Evolutionary conservation across 2,797 vertebrate genomes (phyloP), one percentile per base, ranked within the genome.

Genomic region (Pyrocephalus nanus): DNA sequence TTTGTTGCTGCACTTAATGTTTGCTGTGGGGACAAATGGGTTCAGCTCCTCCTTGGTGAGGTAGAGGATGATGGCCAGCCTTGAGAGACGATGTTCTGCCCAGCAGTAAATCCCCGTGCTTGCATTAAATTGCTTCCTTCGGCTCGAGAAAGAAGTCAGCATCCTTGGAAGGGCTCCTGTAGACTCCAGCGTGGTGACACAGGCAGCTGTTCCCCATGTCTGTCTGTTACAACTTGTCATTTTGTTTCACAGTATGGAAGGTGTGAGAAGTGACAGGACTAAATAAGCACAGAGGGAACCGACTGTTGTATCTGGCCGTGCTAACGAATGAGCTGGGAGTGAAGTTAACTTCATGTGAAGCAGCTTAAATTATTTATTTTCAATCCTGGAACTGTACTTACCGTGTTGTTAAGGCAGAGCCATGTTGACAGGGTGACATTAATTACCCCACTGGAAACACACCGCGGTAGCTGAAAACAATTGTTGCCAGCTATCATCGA

Each of bases 281-380:
- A 91, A 94, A 94, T 86, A 93, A 95, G 92, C 88, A 79, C 84
- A 55, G 75, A 86, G 83, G 86, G 53, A 92, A 21, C 34, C 5
- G 16, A 42, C 79, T 89, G 77, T 86, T 96, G 86, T 80, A 66
- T 90, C 75, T 88, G 94, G 58, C 77, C 54, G 2, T 64, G 88
- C 50, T 86, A 95, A 77, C 5, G 5, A 92, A 95, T 74, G 26
- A 89, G n/a, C 84, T 61, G 65, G 62, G 77, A 88, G 81, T 71
- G 84, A 95, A 96, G 85, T 90, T 95, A 95, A 93, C 87, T 88
- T 85, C 86, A 61, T 66, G 80, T 45, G 70, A 94, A 90, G 75
- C 60, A 25, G 50, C 73, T 93, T 92, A 91, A 94, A 94, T 96
- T 95, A 96, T 97, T 95, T 93, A 74, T 96, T 95, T 92, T 92